Base-by-base conservation (phyloP, 2,888 invertebrate species). In the Encarsia formosa region DNA sequence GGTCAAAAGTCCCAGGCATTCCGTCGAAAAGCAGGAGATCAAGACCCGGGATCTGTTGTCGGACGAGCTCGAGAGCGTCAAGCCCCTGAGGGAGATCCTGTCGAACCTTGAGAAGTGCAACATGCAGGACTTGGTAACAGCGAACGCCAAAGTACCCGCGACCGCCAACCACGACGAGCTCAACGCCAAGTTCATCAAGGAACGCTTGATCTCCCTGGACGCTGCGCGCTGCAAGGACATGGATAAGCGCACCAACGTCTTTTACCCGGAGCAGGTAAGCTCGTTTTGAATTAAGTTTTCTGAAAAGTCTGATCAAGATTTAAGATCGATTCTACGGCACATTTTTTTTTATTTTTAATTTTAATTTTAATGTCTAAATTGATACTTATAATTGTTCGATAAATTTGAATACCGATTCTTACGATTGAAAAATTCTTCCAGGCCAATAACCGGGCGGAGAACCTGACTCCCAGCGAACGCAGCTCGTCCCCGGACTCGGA, bases 181-280 rank as follows among this genome's bases (percentile, higher is more conserved):
- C 5, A 59, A 61, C 1, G 59, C 63, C n/a, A 64, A 60, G 35
- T 52, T 57, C 26, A 63, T 68, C 8, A 81, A 81, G 67, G 79
- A 81, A 61, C 76, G 80, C 26, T 61, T 81, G 23, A 77, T 76
- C 18, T 76, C 76, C 53, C 69, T 80, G 11, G 81, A 81, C 62
- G 75, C 78, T 2, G 77, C 76, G 8, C 77, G 77, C 59, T 77
- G 76, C 58, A 78, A 78, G 59, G 79, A 80, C 68, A 75, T 58
- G 72, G 78, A 62, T 13, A 62, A 60, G 34, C 47, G 48, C 9
- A 29, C 60, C 4, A 61, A 64, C 5, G 64, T 65, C 15, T 8
- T 56, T 63, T 18, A 58, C 61, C 6, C 61, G 60, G 11, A 65
- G 62, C 32, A 75, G 73, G 53, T 73, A 69, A 6, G 18, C 38